Evolutionary conservation across 2,888 invertebrate species (phyloP), one percentile per base, ranked within the genome.

Genomic region (Tigriopus californicus): DNA sequence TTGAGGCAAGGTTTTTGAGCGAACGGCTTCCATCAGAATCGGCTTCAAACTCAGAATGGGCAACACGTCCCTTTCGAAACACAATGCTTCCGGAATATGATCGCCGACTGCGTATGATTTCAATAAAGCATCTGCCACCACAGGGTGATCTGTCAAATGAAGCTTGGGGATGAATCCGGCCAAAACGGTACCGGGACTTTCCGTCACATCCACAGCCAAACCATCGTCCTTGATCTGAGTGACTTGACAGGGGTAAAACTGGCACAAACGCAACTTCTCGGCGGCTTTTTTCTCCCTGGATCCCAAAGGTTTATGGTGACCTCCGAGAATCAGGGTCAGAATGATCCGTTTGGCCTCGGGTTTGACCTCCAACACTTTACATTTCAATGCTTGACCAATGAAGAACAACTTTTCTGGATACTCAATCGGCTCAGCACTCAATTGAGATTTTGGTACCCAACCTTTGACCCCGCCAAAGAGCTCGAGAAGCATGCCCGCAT

Each of bases 11-110:
- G 10, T 49, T 13, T 20, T 22, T n/a, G 18, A 15, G 2, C n/a
- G 15, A 15, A 13, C 40, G 6, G 20, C 46, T 18, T 56, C 42
- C n/a, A 13, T 48, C n/a, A 58, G 15, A 58, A 58, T n/a, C 1
- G 58, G 49, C 25, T 58, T 58, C 40, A 58, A 41, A 2, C 25
- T 58, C 15, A 58, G 18, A 51, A 58, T 18, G 18, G 58, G 58
- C 3, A 58, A 13, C 11, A 46, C 58, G 33, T 58, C 58, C 25
- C 49, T 24, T 24, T 33, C 20, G n/a, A 58, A 48, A 24, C 44
- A 58, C 33, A 58, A 18, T 1, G 58, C 58, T 12, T 51, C 41
- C 12, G 13, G 15, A 18, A 48, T 58, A 5, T 5, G 22, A 24
- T 58, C 58, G 8, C 22, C 49, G 12, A 25, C 49, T 24, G 18